Evolutionary conservation across 2,797 vertebrate species (phyloP).

Genomic region (Sylvia borin): DNA sequence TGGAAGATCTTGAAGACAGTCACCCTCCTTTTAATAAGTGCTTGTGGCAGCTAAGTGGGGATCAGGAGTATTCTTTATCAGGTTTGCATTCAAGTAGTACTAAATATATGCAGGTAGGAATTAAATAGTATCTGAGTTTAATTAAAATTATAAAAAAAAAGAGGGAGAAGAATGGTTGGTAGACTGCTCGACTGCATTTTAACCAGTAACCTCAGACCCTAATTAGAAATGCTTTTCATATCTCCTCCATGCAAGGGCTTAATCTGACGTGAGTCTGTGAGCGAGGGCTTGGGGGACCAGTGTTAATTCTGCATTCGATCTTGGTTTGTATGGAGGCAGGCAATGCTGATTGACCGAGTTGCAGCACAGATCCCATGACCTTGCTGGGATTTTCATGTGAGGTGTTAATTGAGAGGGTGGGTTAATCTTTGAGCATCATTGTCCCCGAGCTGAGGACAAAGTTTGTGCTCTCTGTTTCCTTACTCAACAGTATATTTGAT

Average conservation of each 20-base stretch:
- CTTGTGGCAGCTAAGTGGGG: slow-evolving; percentile 86
- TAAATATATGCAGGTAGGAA: slow-evolving; percentile 90
- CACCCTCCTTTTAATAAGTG: slow-evolving; percentile 80
- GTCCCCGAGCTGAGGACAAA: slow-evolving; percentile 84
- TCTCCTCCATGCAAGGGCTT: slow-evolving; percentile 91
- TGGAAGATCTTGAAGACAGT: slow-evolving; percentile 77
- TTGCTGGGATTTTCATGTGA: slow-evolving; percentile 89
- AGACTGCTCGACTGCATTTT: slow-evolving; percentile 89
- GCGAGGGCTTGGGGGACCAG: slow-evolving; percentile 86
- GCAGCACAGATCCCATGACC: slow-evolving; percentile 87
- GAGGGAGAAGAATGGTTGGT: slow-evolving; percentile 83
- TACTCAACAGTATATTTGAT: slow-evolving; percentile 78
- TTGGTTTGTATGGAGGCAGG: slow-evolving; percentile 85
- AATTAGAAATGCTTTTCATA: slow-evolving; percentile 95
- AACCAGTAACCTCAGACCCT: slow-evolving; percentile 93
- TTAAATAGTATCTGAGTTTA: slow-evolving; percentile 97
- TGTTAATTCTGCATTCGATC: slow-evolving; percentile 94
- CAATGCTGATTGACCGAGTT: slow-evolving; percentile 87
- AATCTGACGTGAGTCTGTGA: slow-evolving; percentile 88
- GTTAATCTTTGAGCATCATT: slow-evolving; percentile 88
- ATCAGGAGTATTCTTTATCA: slow-evolving; percentile 94
- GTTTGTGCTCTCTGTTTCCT: slow-evolving; percentile 83
- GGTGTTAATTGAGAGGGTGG: slow-evolving; percentile 98
- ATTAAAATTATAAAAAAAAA: slow-evolving; percentile 92
- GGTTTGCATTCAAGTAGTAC: slow-evolving; percentile 91